Evolutionary conservation across 2,797 vertebrate species (phyloP).

Genomic region (Crypturellus tataupa): DNA sequence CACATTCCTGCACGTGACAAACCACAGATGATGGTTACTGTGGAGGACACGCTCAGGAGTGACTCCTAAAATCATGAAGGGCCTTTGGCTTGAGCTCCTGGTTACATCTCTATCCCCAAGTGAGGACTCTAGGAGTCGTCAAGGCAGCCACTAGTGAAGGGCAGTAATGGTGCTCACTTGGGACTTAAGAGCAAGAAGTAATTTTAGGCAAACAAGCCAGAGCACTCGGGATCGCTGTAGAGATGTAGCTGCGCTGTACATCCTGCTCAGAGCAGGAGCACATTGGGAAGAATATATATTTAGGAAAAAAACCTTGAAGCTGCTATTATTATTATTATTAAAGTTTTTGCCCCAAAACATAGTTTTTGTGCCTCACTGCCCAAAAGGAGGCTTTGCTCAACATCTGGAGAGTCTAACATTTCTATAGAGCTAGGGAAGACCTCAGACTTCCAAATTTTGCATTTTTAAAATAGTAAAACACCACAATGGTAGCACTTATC

Average conservation of each 20-base stretch:
- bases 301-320: not conserved
- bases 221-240: fast-evolving
- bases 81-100: not conserved
- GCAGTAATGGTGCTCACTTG: not conserved
- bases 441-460: not conserved
- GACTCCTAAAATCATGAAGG: not conserved
- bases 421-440: not conserved
- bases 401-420: not conserved
- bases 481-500: conserved; percentile 2
- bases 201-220: fast-evolving
- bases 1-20: not conserved
- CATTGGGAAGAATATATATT: not conserved
- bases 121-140: not conserved
- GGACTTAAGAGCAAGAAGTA: not conserved
- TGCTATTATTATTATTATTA: too few species aligned
- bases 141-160: not conserved
- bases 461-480: not conserved
- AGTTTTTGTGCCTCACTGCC: not conserved
- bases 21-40: not conserved
- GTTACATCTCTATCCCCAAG: not conserved
- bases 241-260: not conserved
- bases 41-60: not conserved
- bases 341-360: not conserved
- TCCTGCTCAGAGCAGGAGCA: not conserved
- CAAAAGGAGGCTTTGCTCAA: not conserved